phyloP scores from a whole-genome alignment of 2,113 vertebrate genomes.

The Capreolus pygargus region DNA sequence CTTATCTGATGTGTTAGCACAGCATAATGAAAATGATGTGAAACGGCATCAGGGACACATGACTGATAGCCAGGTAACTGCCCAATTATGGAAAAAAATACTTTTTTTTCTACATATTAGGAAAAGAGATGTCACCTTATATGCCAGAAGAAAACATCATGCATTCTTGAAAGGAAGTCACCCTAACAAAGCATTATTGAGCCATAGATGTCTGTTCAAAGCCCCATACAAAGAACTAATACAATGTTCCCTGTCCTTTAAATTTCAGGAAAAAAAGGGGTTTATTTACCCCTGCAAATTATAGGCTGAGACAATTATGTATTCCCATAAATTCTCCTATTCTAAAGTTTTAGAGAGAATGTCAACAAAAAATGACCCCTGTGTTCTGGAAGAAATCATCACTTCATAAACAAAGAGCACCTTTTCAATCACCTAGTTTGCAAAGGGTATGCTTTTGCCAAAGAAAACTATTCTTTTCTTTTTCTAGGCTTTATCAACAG shows the following conservation, averaged over 20 bases:
- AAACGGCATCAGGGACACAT: neutral
- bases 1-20: neutral
- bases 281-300: neutral
- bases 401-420: neutral
- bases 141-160: neutral
- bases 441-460: neutral
- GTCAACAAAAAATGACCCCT: neutral
- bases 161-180: constrained; percentile 29
- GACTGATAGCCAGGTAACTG: neutral
- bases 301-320: neutral
- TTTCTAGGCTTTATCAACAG: neutral
- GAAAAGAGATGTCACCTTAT: neutral
- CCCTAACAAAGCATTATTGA: neutral
- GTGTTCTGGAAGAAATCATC: neutral
- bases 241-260: neutral
- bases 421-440: neutral
- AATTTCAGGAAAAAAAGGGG: neutral
- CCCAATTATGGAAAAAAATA: neutral
- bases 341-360: neutral
- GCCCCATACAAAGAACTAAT: neutral
- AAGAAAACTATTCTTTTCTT: neutral
- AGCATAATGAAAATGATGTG: neutral
- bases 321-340: neutral
- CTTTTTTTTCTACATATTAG: neutral
- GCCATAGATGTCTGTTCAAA: neutral